phyloP scores from a whole-genome alignment of 2,797 vertebrate genomes.

The Arctocebus calabarensis region DNA sequence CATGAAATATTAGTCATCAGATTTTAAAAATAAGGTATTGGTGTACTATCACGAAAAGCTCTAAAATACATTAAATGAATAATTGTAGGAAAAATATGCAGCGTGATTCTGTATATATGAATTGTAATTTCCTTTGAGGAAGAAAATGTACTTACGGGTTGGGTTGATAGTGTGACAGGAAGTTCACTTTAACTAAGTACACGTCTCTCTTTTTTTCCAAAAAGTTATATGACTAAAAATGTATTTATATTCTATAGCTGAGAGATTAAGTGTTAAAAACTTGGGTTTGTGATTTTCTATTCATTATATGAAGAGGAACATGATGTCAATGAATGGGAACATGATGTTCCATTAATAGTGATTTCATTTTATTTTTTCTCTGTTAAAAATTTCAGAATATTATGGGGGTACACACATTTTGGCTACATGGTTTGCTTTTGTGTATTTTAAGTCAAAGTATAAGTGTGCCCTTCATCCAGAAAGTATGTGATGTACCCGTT shows the following conservation, averaged over 20 bases:
- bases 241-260: background rate
- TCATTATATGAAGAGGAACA: background rate
- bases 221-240: background rate
- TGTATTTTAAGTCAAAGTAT: no score
- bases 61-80: background rate
- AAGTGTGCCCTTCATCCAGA: no score
- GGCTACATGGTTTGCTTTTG: no score
- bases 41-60: background rate
- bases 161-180: background rate
- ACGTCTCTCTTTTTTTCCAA: background rate
- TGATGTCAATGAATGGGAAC: background rate
- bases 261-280: background rate
- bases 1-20: background rate
- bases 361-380: background rate
- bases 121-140: background rate
- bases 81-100: background rate
- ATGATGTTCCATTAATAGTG: background rate
- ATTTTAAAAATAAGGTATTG: background rate
- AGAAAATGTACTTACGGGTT: background rate
- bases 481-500: no score
- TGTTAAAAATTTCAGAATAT: no score
- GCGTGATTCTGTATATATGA: background rate
- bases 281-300: background rate
- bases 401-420: no score
- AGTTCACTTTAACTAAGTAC: background rate